Percentiles rank a stretch among this genome's conserved stretches.
phyloP scores from a whole-genome alignment of 1,140 invertebrate species.

The Drosophila equinoxialis region DNA sequence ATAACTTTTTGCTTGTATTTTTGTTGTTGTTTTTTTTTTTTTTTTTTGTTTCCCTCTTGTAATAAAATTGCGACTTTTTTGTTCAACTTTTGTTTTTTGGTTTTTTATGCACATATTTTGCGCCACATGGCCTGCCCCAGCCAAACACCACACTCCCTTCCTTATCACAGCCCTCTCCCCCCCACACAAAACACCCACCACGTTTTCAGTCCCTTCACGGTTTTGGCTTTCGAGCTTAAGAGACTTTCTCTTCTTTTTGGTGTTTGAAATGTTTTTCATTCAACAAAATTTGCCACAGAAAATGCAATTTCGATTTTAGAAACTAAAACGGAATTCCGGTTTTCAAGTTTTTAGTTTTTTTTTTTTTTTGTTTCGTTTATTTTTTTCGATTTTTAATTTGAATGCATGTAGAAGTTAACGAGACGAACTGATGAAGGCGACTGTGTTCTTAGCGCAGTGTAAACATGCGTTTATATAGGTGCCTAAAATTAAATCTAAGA shows the following conservation, averaged over 20 bases:
- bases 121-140: conserved; percentile 69
- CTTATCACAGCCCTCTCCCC: background rate
- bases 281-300: conserved; percentile 50
- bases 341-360: background rate
- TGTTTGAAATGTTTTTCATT: conserved; percentile 12
- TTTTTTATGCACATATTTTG: conserved; percentile 78
- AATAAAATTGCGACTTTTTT: conserved; percentile 76
- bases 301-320: conserved; percentile 48
- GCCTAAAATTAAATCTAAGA: conserved; percentile 74
- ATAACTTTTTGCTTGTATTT: conserved; percentile 73
- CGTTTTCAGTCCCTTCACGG: conserved; percentile 16
- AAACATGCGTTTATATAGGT: conserved; percentile 79
- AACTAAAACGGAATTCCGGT: conserved; percentile 6
- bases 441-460: conserved; percentile 66
- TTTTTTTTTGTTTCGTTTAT: background rate
- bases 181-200: background rate
- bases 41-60: conserved; percentile 42
- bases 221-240: conserved; percentile 54
- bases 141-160: conserved; percentile 18
- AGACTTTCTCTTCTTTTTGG: conserved; percentile 40
- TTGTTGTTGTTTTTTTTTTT: conserved; percentile 37
- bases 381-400: conserved; percentile 2
- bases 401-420: conserved; percentile 47
- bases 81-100: conserved; percentile 51
- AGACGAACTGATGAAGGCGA: conserved; percentile 58